Evolutionary conservation across 2,888 invertebrate species (phyloP), one percentile per base, ranked within the genome.

Genomic region (Limnephilus auricula): DNA sequence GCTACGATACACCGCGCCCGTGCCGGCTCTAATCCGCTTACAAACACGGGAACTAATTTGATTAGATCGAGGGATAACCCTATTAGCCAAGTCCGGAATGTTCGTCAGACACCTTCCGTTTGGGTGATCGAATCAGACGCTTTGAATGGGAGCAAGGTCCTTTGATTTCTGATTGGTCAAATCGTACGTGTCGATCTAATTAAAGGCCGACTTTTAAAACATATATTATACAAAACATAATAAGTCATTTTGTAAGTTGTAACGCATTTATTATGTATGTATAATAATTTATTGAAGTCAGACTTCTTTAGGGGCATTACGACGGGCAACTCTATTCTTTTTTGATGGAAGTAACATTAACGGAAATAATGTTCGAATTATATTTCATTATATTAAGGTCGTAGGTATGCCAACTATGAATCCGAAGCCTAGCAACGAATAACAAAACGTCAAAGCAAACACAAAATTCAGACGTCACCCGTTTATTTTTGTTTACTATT

Each of bases 71-170:
- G 25, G 65, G 65, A 65, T 65, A 65, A 65, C 65, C 65, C 65
- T n/a, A 65, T 65, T 65, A 65, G 65, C 65, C 65, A n/a, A 65
- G 65, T 65, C 65, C 65, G 65, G 65, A 65, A 65, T 65, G 65
- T 65, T 65, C 65, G 25, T n/a, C 50, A 18, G 50, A 50, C 50
- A 50, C 50, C 50, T 50, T 50, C 18, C 18, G 15, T 50, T 50
- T 5, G 40, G 50, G 13, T 50, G 50, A 50, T 50, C 50, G 50
- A 50, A 50, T 50, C 65, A 65, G 25, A n/a, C 25, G n/a, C 50
- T 65, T 25, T 65, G n/a, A 65, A 65, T 65, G 65, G 65, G 25
- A 65, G 65, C 65, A n/a, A 65, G 65, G 65, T 65, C 65, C 50
- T 25, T 25, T 65, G 65, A 65, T 65, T 65, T 65, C 65, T 65